Evolutionary conservation across 2,797 vertebrate species (phyloP).

Genomic region (Notolabrus celidotus): DNA sequence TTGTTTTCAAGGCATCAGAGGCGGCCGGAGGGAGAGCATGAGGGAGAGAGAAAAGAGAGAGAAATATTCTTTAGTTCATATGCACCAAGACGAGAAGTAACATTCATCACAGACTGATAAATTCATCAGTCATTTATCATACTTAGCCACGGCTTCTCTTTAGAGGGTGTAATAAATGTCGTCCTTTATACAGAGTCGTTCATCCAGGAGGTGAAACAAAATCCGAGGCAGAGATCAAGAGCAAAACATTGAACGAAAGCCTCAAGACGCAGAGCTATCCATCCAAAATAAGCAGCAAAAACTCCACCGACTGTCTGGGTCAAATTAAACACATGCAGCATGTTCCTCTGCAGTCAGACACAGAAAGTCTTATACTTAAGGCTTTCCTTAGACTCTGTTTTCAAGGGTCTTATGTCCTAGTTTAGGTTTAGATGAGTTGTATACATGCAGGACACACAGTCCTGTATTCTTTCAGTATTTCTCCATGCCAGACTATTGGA

Average conservation of each 20-base stretch:
- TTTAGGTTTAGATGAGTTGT: background rate
- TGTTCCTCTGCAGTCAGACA: background rate
- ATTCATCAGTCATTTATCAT: slow-evolving; percentile 78
- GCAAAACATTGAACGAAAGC: background rate
- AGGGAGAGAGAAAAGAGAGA: slow-evolving; percentile 6
- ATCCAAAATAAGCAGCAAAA: background rate
- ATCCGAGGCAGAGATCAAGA: slow-evolving; percentile 42
- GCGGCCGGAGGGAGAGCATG: slow-evolving; percentile 19
- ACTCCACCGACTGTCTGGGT: background rate
- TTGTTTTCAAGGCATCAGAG: slow-evolving; percentile 57
- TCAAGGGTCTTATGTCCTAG: slow-evolving; percentile 21
- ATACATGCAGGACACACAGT: slow-evolving; percentile 22
- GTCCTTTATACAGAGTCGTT: slow-evolving; percentile 72
- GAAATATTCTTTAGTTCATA: slow-evolving; percentile 60
- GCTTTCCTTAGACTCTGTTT: slow-evolving; percentile 1
- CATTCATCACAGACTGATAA: slow-evolving; percentile 72
- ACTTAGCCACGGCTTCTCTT: slow-evolving; percentile 68
- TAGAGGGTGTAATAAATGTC: slow-evolving; percentile 66
- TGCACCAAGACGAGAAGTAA: slow-evolving; percentile 33
- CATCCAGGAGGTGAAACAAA: slow-evolving; percentile 52
- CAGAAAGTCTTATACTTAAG: background rate
- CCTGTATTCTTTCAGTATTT: background rate
- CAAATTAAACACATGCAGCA: background rate
- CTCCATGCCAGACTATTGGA: slow-evolving; percentile 15
- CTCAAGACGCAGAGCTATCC: background rate